phyloP scores from a whole-genome alignment of 1,140 invertebrate genomes.

The Brachionus koreanus region DNA sequence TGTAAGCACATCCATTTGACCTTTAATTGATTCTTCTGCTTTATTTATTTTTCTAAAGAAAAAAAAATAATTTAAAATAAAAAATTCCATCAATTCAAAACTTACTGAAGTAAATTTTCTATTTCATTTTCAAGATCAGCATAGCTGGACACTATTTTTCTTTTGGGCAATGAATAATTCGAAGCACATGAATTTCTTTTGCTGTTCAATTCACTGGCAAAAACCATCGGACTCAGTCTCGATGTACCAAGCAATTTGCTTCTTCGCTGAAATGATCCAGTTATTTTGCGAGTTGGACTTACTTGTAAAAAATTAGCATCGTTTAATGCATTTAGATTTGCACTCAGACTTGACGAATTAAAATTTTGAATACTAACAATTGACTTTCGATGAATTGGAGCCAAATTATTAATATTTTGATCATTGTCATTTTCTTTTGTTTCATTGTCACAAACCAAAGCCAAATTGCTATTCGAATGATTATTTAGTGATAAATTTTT shows the following conservation, averaged over 20 bases:
- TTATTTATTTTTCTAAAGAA: background rate
- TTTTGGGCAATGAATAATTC: background rate
- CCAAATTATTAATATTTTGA: background rate
- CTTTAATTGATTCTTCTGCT: background rate
- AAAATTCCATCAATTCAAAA: background rate
- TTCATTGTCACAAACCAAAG: background rate
- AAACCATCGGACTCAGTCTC: background rate
- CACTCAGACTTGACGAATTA: background rate
- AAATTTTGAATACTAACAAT: background rate
- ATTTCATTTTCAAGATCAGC: slow-evolving; percentile 3
- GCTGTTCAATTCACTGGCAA: background rate
- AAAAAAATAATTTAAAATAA: background rate
- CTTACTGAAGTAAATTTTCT: background rate
- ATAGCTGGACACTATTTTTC: background rate
- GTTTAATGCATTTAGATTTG: background rate
- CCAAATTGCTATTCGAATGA: background rate
- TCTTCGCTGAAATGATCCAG: background rate
- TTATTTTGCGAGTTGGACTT: slow-evolving; percentile 19
- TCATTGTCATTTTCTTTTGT: too few relatives aligned
- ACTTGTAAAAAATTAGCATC: slow-evolving; percentile 6
- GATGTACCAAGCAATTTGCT: background rate
- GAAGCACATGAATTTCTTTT: background rate
- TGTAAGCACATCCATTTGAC: background rate
- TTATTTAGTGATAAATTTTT: background rate
- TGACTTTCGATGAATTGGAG: background rate